These are phyloP conservation scores for Chlorodrepanis virens DNA, from an alignment of 2,113 vertebrate genomes.

Conservation along the genomic window DNA sequence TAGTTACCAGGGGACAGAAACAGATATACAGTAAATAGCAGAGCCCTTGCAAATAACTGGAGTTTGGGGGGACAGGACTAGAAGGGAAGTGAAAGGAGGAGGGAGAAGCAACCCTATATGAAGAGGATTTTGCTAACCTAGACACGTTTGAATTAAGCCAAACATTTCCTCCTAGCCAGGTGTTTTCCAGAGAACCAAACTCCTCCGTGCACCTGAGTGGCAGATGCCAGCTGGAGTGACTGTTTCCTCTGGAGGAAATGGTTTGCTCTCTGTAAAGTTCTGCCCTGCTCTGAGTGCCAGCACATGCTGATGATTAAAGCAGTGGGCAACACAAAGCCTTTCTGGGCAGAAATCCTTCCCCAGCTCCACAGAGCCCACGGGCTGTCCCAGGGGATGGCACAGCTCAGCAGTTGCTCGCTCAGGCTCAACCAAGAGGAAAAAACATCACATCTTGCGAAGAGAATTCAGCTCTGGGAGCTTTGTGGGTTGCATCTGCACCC, in stretches of 20 bases:
- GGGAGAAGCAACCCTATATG: background rate
- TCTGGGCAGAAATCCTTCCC: background rate
- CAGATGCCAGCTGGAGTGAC: background rate
- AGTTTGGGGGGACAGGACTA: background rate
- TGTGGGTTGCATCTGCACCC: background rate
- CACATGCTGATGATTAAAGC: background rate
- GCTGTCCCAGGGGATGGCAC: background rate
- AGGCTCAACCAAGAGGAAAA: background rate
- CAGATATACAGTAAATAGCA: background rate
- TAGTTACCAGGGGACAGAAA: background rate
- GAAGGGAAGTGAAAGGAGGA: background rate
- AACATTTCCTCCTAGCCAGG: background rate
- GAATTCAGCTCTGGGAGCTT: background rate
- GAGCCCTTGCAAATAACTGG: background rate
- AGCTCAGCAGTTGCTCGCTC: rapidly evolving
- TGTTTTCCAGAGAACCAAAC: background rate
- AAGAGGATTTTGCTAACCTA: background rate
- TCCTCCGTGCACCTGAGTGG: background rate
- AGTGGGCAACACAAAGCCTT: background rate
- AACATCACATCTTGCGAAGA: background rate
- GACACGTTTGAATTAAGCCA: background rate
- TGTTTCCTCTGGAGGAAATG: background rate
- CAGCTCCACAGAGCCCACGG: rapidly evolving
- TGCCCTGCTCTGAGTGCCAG: background rate
- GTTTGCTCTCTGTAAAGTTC: background rate